Percentiles rank a stretch among this genome's conserved stretches.
phyloP scores from a whole-genome alignment of 2,113 vertebrate genomes.

The Myxocyprinus asiaticus region DNA sequence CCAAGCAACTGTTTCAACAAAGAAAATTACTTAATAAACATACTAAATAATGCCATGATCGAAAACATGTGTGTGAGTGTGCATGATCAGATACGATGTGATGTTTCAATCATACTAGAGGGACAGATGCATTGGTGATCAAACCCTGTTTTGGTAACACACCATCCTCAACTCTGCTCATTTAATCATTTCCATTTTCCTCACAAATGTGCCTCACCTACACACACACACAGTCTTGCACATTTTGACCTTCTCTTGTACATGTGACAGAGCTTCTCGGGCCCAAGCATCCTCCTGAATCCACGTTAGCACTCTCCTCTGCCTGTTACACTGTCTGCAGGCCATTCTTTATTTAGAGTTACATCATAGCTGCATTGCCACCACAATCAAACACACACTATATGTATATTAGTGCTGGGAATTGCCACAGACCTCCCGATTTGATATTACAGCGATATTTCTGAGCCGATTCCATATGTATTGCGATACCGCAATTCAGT shows the following conservation, averaged over 20 bases:
- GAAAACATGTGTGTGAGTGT: slow-evolving; percentile 18
- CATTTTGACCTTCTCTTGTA: slow-evolving; percentile 40
- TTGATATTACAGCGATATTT: too few species aligned
- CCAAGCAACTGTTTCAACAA: neutral
- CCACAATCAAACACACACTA: slow-evolving; percentile 19
- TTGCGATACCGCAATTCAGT: too few species aligned
- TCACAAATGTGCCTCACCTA: neutral
- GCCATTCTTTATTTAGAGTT: slow-evolving; percentile 38
- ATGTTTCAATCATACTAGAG: slow-evolving; percentile 4
- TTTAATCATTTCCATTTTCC: neutral
- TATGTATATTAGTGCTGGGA: too few species aligned
- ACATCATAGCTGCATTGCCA: slow-evolving; percentile 5
- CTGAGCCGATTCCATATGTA: too few species aligned
- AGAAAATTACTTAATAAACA: neutral
- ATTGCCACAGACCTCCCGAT: too few species aligned
- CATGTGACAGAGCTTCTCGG: slow-evolving; percentile 36
- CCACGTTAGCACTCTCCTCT: slow-evolving; percentile 26
- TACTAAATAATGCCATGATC: slow-evolving; percentile 2
- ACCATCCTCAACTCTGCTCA: neutral
- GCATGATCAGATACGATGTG: slow-evolving; percentile 6
- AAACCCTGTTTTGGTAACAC: neutral
- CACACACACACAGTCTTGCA: slow-evolving; percentile 1
- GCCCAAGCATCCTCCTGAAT: slow-evolving; percentile 31
- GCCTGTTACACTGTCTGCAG: slow-evolving; percentile 33
- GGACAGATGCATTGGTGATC: slow-evolving; percentile 19